Evolutionary conservation across 2,113 vertebrate species (phyloP).

Genomic region (Rhinichthys klamathensis): DNA sequence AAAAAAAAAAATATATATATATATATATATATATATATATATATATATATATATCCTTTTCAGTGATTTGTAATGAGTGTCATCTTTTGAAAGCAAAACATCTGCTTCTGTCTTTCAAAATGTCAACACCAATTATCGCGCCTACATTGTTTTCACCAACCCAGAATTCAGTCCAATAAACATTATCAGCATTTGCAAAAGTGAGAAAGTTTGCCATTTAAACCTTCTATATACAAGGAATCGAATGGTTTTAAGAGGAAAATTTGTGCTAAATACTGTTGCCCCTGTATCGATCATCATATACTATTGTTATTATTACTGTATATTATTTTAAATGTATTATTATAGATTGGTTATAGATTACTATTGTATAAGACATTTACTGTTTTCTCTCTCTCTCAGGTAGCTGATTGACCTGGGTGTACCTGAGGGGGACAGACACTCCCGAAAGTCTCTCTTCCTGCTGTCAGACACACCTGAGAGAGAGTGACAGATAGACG

Average conservation of each 20-base stretch:
- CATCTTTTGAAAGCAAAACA: too few relatives aligned
- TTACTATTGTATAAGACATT: too few relatives aligned
- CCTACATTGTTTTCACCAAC: not conserved
- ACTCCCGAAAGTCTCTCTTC: not conserved
- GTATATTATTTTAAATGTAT: not conserved
- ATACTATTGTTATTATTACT: not conserved
- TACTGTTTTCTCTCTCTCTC: not conserved
- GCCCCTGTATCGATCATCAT: not conserved
- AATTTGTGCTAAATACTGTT: not conserved
- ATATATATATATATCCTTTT: too few relatives aligned
- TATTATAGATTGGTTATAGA: too few relatives aligned
- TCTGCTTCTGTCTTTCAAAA: not conserved
- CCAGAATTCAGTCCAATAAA: not conserved
- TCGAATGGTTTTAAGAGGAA: not conserved
- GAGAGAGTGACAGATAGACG: conserved; percentile 36
- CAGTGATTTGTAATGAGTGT: too few relatives aligned
- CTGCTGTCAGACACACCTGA: conserved; percentile 41
- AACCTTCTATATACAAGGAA: not conserved
- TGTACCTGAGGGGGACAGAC: not conserved
- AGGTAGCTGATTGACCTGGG: not conserved
- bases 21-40: too few relatives aligned
- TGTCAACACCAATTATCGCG: not conserved
- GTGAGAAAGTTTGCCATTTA: not conserved
- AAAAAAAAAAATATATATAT: too few relatives aligned
- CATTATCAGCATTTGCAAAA: not conserved